Conservation (phyloP, 2,797 vertebrate genomes). For the Karalla daura region DNA sequence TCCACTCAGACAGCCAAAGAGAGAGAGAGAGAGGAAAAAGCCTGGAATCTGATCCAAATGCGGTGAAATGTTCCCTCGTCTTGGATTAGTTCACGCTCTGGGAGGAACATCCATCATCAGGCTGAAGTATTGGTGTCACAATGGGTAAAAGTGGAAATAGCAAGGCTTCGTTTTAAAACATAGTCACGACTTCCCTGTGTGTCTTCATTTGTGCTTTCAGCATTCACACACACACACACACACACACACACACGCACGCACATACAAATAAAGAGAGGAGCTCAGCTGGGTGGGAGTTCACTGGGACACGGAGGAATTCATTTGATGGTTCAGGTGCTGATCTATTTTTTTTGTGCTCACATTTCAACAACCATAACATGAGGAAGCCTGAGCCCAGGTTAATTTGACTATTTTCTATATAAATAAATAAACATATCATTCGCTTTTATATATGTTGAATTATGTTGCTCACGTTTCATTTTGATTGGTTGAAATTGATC, state of each 20-base stretch:
- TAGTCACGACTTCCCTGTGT: background rate
- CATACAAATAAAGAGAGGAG: background rate
- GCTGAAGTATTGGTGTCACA: conserved; percentile 5
- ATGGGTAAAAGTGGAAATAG: background rate
- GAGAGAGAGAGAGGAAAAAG: background rate
- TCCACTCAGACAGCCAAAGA: background rate
- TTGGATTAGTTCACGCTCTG: background rate
- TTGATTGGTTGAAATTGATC: no score
- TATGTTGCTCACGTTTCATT: no score
- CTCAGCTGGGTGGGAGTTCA: background rate
- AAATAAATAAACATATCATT: no score
- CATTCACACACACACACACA: no score
- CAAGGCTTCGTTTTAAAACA: background rate
- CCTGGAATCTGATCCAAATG: background rate
- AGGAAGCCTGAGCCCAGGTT: no score
- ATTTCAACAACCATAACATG: background rate
- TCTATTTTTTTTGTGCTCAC: background rate
- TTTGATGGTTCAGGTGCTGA: background rate
- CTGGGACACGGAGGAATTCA: background rate
- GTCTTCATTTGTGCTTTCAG: background rate
- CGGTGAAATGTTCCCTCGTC: background rate
- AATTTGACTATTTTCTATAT: no score
- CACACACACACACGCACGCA: no score
- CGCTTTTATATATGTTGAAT: no score
- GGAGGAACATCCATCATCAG: conserved; percentile 1